Evolutionary conservation across 2,888 invertebrate species (phyloP).

Genomic region (Noctuana brunneofusca): DNA sequence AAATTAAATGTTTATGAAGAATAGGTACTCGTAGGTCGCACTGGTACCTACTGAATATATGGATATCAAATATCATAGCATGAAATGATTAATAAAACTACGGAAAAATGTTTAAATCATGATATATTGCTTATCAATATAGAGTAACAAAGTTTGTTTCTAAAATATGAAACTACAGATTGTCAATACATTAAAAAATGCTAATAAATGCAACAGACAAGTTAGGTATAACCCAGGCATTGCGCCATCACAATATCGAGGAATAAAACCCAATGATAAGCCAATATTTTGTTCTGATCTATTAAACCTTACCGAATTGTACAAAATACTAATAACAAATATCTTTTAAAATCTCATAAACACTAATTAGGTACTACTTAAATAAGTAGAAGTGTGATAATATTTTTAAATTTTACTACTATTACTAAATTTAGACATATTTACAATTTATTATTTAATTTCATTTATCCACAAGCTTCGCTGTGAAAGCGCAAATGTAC

Average conservation of each 20-base stretch:
- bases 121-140: slow-evolving; percentile 82
- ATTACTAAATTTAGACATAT: slow-evolving; percentile 78
- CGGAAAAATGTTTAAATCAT: slow-evolving; percentile 61
- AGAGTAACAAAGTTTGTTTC: slow-evolving; percentile 77
- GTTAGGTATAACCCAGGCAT: slow-evolving; percentile 65
- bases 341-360: slow-evolving; percentile 76
- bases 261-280: slow-evolving; percentile 62
- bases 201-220: slow-evolving; percentile 80
- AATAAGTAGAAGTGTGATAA: slow-evolving; percentile 61
- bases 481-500: slow-evolving; percentile 77
- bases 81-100: slow-evolving; percentile 41
- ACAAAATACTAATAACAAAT: slow-evolving; percentile 69
- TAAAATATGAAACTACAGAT: slow-evolving; percentile 69
- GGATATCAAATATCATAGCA: too few species aligned
- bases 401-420: slow-evolving; percentile 71
- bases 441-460: slow-evolving; percentile 66
- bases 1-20: too few species aligned
- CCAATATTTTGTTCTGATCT: slow-evolving; percentile 72
- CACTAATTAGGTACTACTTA: slow-evolving; percentile 77
- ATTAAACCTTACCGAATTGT: slow-evolving; percentile 68
- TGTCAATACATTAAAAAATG: slow-evolving; percentile 73
- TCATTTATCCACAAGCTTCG: slow-evolving; percentile 69
- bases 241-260: slow-evolving; percentile 75
- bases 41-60: too few species aligned
- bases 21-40: too few species aligned